phyloP scores from a whole-genome alignment of 2,113 vertebrate species.

The Campylorhamphus procurvoides region DNA sequence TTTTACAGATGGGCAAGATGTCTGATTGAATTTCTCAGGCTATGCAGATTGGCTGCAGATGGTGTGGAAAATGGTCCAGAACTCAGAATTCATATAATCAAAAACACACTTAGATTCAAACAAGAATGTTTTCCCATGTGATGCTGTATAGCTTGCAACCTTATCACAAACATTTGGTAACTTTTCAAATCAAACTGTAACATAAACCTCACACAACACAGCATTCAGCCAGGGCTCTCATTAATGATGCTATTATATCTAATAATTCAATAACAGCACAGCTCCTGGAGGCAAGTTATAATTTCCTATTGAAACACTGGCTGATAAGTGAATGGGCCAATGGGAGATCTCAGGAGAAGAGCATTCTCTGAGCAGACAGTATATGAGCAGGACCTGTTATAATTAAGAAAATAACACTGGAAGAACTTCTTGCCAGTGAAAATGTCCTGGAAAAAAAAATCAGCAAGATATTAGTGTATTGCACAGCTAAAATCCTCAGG shows the following conservation, averaged over 20 bases:
- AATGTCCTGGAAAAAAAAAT: background rate
- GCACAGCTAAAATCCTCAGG: background rate
- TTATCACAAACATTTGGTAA: constrained; percentile 27
- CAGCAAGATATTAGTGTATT: background rate
- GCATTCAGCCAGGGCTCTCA: background rate
- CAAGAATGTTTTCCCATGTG: constrained; percentile 52
- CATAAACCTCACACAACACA: constrained; percentile 19
- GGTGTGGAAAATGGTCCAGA: constrained; percentile 59
- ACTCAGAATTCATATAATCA: constrained; percentile 49
- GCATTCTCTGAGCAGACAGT: background rate
- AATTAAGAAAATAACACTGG: background rate
- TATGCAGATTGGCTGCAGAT: constrained; percentile 64
- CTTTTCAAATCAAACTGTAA: constrained; percentile 50
- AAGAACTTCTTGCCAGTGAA: background rate
- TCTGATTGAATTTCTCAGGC: constrained; percentile 63
- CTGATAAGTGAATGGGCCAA: background rate
- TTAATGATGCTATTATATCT: constrained; percentile 12
- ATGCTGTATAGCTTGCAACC: constrained; percentile 17
- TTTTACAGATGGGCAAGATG: constrained; percentile 67
- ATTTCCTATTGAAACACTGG: background rate
- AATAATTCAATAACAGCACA: background rate
- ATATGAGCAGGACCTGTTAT: background rate
- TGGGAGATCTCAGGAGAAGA: background rate
- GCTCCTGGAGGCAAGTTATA: background rate
- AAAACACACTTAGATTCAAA: constrained; percentile 52